A percentile compares a stretch with the other conserved stretches of the same genome.
Evolutionary conservation across 2,888 invertebrate genomes (phyloP).

Genomic region (Dryococelus australis): DNA sequence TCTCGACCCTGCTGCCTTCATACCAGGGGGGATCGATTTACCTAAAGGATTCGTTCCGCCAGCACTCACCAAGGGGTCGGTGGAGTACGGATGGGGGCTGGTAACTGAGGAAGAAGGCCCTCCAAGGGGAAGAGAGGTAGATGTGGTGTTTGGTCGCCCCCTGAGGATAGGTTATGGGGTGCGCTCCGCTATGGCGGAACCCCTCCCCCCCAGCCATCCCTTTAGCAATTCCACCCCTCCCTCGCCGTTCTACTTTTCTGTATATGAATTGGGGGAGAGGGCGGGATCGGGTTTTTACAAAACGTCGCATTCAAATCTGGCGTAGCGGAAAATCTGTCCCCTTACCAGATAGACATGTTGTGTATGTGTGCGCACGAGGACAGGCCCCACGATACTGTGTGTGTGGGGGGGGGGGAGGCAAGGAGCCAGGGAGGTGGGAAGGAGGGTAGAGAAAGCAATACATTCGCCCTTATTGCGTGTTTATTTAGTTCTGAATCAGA

Average conservation of each 20-base stretch:
- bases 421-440: background rate
- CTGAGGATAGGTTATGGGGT: slow-evolving; percentile 16
- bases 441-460: background rate
- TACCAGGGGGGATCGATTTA: slow-evolving; percentile 36
- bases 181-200: background rate
- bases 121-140: slow-evolving; percentile 30
- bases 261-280: slow-evolving; percentile 19
- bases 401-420: background rate
- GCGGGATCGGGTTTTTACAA: slow-evolving; percentile 22
- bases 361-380: background rate
- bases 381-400: background rate
- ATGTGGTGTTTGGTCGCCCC: slow-evolving; percentile 17
- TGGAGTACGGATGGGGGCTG: background rate
- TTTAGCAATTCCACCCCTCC: background rate
- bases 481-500: background rate
- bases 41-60: slow-evolving; percentile 40
- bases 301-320: slow-evolving; percentile 34
- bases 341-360: slow-evolving; percentile 35
- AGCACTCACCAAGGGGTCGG: slow-evolving; percentile 10
- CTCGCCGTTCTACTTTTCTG: background rate
- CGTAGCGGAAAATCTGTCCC: slow-evolving; percentile 40
- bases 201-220: background rate
- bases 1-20: too few species aligned
- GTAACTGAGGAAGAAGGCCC: background rate
- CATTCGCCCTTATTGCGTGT: slow-evolving; percentile 24